Evolutionary conservation across 2,113 vertebrate genomes (phyloP), one percentile per base, ranked within the genome.

Genomic region (Siniperca knerii): DNA sequence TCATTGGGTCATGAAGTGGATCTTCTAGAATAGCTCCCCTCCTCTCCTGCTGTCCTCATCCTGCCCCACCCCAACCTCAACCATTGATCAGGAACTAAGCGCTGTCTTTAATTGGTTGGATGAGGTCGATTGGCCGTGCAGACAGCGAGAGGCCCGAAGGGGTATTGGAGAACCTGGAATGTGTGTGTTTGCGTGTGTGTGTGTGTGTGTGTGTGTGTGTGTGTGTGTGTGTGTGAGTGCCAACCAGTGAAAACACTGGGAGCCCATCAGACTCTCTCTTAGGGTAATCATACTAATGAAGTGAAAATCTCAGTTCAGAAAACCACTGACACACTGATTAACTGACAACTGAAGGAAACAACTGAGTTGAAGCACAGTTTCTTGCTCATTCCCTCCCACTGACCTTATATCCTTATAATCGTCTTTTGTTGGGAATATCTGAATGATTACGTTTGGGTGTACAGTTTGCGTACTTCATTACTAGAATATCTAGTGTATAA

Each of bases 11-110:
- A 52, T 15, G 48, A 35, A 83, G 79, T 46, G 20, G 13, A 83
- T 35, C 85, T 83, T 64, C 21, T 52, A 46, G 52, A 87, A 75
- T 18, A 77, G 25, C 58, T 72, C 23, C n/a, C 37, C n/a, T 46
- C 18, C 74, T 68, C 52, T 69, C 29, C 66, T 4, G 42, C 75
- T 68, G 84, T 82, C 82, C 88, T 87, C 73, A 83, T 83, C 80
- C 76, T 85, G 87, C 83, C 86, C 85, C 81, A 75, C 79, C 77
- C 77, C 66, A 75, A 77, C 84, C 86, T 78, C 69, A 87, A 86
- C 82, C 92, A 94, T 89, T 79, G 93, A 94, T 92, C 92, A 86
- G 93, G 91, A 95, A 95, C 92, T 94, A 94, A 96, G 92, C 79
- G 82, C 85, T 57, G 85, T 81, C 88, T 95, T 94, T 94, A 95